These are phyloP conservation scores for Protaetia brevitarsis DNA, from an alignment of 1,140 invertebrate genomes.

Conservation along the genomic window DNA sequence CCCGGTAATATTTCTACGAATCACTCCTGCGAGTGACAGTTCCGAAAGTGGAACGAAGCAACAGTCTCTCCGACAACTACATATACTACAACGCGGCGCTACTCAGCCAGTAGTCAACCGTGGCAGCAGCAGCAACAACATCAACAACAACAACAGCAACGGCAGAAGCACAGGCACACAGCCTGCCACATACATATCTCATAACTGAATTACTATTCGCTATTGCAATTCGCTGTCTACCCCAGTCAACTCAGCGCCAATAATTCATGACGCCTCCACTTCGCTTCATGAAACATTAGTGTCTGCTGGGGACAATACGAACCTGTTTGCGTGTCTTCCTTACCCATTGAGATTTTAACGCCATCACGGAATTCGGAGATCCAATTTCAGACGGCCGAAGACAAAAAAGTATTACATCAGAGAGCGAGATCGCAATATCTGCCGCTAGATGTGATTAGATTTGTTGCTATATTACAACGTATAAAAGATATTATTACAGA, in stretches of 20 bases:
- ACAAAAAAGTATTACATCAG: conserved; percentile 4
- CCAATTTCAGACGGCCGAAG: not conserved
- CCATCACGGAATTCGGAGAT: not conserved
- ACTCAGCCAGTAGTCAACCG: not conserved
- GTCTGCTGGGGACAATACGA: conserved; percentile 24
- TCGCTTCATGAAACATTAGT: conserved; percentile 27
- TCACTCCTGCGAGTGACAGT: conserved; percentile 28
- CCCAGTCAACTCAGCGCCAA: conserved; percentile 27
- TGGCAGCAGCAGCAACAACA: no score
- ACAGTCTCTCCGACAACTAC: conserved; percentile 25
- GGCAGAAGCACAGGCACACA: not conserved
- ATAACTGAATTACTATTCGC: conserved; percentile 29
- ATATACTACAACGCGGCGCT: no score
- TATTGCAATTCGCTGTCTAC: conserved; percentile 28
- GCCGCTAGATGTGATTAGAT: no score
- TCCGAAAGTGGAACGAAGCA: conserved; percentile 24
- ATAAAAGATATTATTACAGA: no score
- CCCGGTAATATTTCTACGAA: conserved; percentile 24
- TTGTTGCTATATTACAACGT: no score
- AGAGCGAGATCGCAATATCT: no score
- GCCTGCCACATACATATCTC: conserved; percentile 29
- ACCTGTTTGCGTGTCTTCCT: conserved; percentile 26
- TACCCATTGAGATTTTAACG: conserved; percentile 6
- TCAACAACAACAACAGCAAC: conserved; percentile 7
- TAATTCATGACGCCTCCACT: conserved; percentile 29